phyloP scores from a whole-genome alignment of 2,888 invertebrate species.

The Drosophila fulvimacula region DNA sequence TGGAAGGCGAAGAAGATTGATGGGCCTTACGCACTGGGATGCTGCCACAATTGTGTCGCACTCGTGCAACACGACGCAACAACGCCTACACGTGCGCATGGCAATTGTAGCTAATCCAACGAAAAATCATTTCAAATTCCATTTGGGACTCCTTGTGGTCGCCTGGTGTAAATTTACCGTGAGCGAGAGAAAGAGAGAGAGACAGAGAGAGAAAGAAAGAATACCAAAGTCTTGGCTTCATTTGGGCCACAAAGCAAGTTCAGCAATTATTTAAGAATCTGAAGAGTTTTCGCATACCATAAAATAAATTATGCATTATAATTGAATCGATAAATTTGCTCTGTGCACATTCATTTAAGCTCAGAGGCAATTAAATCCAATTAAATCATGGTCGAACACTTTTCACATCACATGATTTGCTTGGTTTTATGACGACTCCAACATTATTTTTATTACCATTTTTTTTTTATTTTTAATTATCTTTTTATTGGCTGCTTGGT shows the following conservation, averaged over 20 bases:
- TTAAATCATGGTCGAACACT: constrained; percentile 7
- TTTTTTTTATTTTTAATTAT: constrained; percentile 63
- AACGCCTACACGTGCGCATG: constrained; percentile 33
- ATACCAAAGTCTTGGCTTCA: neutral
- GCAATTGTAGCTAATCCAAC: constrained; percentile 39
- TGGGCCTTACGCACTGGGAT: constrained; percentile 50
- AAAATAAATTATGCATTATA: neutral
- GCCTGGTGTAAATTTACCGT: constrained; percentile 24
- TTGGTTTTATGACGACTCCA: constrained; percentile 36
- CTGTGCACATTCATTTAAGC: neutral
- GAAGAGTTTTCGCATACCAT: neutral
- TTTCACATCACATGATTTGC: neutral
- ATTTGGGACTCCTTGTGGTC: constrained; percentile 41
- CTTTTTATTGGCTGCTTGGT: constrained; percentile 34
- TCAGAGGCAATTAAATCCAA: constrained; percentile 4
- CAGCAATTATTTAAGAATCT: neutral
- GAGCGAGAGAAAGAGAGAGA: neutral
- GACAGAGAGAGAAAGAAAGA: neutral
- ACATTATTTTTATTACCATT: constrained; percentile 57
- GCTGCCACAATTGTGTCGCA: constrained; percentile 48
- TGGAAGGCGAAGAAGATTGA: constrained; percentile 26
- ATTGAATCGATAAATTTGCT: constrained; percentile 7
- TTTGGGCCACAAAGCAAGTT: neutral
- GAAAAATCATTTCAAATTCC: constrained; percentile 51
- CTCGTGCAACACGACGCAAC: constrained; percentile 33